phyloP scores from a whole-genome alignment of 2,888 invertebrate genomes.

The Pterostichus niger region DNA sequence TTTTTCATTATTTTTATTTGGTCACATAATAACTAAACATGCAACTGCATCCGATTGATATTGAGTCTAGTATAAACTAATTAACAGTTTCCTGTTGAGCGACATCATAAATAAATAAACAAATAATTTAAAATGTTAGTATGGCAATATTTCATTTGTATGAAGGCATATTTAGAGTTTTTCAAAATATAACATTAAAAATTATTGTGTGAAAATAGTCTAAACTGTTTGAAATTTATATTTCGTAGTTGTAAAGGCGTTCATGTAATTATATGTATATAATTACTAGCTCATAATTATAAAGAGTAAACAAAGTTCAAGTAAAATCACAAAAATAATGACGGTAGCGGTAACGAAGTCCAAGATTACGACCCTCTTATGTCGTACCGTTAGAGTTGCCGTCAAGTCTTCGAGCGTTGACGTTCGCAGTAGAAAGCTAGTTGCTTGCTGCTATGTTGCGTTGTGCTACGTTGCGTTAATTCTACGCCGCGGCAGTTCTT shows the following conservation, averaged over 20 bases:
- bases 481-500: neutral
- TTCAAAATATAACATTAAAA: too few species aligned
- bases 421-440: constrained; percentile 50
- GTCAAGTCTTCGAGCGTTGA: neutral
- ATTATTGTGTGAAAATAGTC: too few species aligned
- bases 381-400: constrained; percentile 33
- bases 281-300: constrained; percentile 11
- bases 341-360: constrained; percentile 50
- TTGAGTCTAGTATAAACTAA: too few species aligned
- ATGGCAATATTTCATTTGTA: too few species aligned
- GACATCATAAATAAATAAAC: too few species aligned
- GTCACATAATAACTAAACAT: too few species aligned
- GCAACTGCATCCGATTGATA: neutral
- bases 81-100: too few species aligned
- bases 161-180: too few species aligned
- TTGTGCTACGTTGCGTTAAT: neutral
- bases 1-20: too few species aligned
- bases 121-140: too few species aligned
- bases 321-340: constrained; percentile 48
- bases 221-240: neutral
- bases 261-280: neutral
- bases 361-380: constrained; percentile 49
- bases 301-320: constrained; percentile 30
- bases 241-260: neutral
- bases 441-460: constrained; percentile 6